phyloP scores from a whole-genome alignment of 1,140 invertebrate species.

The Philaenus spumarius region DNA sequence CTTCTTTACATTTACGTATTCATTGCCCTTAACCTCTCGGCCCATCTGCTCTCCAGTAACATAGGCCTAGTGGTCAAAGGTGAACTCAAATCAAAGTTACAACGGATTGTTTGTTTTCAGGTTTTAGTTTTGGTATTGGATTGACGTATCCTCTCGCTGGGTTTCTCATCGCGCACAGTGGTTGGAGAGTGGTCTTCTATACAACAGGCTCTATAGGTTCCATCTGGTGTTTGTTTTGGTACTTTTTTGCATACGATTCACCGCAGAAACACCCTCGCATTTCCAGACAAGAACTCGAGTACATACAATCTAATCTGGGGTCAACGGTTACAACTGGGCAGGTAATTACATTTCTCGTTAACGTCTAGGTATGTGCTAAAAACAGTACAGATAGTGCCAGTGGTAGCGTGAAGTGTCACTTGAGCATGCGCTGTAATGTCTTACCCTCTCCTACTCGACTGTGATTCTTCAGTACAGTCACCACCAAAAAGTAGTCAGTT shows the following conservation, averaged over 20 bases:
- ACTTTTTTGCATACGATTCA: conserved; percentile 63
- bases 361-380: too few species aligned
- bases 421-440: too few species aligned
- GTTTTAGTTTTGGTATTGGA: conserved; percentile 67
- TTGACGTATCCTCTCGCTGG: conserved; percentile 62
- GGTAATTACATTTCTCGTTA: conserved; percentile 38
- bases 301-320: conserved; percentile 56
- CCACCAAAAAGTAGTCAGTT: too few species aligned
- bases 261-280: conserved; percentile 69
- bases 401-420: too few species aligned
- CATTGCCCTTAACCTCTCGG: too few species aligned
- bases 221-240: conserved; percentile 63
- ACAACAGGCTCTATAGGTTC: conserved; percentile 61
- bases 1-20: too few species aligned
- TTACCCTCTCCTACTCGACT: too few species aligned
- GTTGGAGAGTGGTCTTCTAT: conserved; percentile 62
- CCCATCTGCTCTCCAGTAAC: too few species aligned
- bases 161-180: conserved; percentile 57
- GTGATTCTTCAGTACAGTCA: too few species aligned
- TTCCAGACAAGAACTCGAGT: conserved; percentile 55
- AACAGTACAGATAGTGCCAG: too few species aligned
- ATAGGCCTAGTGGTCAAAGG: too few species aligned
- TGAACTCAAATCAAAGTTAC: too few species aligned
- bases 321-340: conserved; percentile 42
- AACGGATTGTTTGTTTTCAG: conserved; percentile 21